These are phyloP conservation scores for Drosophila sp. DNA, from an alignment of 1,140 invertebrate genomes.

Conservation along the genomic window DNA sequence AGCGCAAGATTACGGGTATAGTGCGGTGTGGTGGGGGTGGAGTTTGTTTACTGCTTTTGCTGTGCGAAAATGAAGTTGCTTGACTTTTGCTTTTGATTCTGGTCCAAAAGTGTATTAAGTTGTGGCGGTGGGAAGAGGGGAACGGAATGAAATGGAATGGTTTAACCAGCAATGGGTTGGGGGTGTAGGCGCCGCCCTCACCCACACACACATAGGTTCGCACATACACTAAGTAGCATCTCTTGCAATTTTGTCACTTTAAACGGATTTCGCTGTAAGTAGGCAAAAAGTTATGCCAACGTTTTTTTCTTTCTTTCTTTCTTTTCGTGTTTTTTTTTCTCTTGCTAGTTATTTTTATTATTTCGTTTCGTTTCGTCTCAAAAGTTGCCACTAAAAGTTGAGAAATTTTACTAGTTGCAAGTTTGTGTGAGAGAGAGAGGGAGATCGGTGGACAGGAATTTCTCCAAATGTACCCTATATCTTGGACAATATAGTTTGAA, in stretches of 20 bases:
- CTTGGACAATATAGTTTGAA: background rate
- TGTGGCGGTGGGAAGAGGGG: conserved; percentile 17
- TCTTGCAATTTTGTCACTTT: conserved; percentile 57
- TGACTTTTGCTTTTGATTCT: conserved; percentile 66
- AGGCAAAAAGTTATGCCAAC: conserved; percentile 50
- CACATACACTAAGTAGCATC: conserved; percentile 12
- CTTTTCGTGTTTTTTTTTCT: background rate
- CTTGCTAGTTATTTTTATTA: background rate
- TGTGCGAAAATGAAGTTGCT: conserved; percentile 69
- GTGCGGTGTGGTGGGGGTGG: background rate
- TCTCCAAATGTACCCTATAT: background rate
- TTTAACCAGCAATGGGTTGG: background rate
- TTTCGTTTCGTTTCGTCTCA: conserved; percentile 12
- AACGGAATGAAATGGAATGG: background rate
- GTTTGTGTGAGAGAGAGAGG: background rate
- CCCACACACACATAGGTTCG: conserved; percentile 9
- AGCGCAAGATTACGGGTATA: no score
- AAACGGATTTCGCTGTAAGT: conserved; percentile 59
- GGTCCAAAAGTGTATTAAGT: conserved; percentile 66
- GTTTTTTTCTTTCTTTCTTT: conserved; percentile 13
- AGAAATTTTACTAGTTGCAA: conserved; percentile 6
- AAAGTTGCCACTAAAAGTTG: conserved; percentile 16
- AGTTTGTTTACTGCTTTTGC: conserved; percentile 64
- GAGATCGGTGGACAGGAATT: background rate
- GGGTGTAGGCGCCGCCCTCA: background rate